phyloP scores from a whole-genome alignment of 2,113 vertebrate genomes.

The Pomatorhinus ruficollis region DNA sequence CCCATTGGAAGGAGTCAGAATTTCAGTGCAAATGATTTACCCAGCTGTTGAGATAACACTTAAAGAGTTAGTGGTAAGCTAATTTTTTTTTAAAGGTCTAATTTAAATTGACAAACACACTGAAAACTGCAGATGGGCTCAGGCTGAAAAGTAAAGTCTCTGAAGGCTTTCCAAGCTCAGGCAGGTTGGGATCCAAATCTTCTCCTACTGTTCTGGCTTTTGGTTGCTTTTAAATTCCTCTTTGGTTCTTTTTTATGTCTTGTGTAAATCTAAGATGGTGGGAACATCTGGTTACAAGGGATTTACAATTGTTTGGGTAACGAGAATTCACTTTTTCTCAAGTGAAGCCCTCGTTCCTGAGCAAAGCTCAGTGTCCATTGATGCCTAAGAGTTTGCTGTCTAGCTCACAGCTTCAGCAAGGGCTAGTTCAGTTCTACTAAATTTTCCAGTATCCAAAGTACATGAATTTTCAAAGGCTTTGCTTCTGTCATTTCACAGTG shows the following conservation, averaged over 20 bases:
- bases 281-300: neutral
- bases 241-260: neutral
- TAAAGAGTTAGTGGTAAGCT: neutral
- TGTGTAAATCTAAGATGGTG: neutral
- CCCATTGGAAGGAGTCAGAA: neutral
- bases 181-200: neutral
- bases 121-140: neutral
- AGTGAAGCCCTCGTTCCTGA: neutral
- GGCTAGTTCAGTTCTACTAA: neutral
- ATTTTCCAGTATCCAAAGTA: neutral
- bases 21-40: neutral
- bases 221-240: neutral
- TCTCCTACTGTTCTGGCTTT: neutral
- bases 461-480: neutral
- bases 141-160: neutral
- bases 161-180: constrained; percentile 11
- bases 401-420: neutral
- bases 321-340: neutral
- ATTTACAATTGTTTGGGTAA: neutral
- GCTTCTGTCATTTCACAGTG: neutral
- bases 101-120: neutral
- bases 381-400: neutral
- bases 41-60: neutral
- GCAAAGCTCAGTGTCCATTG: neutral
- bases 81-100: neutral